Conservation (phyloP, 2,797 vertebrate genomes). For the Fundulus diaphanus region DNA sequence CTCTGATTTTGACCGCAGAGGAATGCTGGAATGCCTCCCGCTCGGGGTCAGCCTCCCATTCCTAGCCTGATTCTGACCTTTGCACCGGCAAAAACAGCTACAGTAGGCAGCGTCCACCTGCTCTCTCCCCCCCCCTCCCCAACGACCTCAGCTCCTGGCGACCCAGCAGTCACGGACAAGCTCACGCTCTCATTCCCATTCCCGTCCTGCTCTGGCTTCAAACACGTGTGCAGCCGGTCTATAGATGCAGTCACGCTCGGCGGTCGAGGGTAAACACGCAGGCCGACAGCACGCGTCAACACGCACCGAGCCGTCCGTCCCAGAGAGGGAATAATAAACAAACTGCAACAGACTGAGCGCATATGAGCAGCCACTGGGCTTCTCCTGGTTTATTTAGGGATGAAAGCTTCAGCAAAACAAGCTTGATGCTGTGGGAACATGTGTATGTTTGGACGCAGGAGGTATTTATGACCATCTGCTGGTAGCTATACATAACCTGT, state of each 20-base stretch:
- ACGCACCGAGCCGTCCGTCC: constrained; percentile 29
- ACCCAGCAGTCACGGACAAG: constrained; percentile 2
- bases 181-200: neutral
- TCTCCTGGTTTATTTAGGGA: constrained; percentile 23
- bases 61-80: constrained; percentile 70
- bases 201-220: constrained; percentile 1
- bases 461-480: constrained; percentile 38
- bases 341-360: neutral
- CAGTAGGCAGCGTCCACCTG: constrained; percentile 68
- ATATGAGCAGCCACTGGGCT: constrained; percentile 21
- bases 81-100: constrained; percentile 38
- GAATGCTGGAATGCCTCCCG: constrained; percentile 75
- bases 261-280: constrained; percentile 58
- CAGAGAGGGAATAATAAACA: constrained; percentile 30
- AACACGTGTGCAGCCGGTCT: constrained; percentile 9
- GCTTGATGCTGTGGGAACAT: neutral
- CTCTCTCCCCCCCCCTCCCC: constrained; percentile 66
- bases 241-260: constrained; percentile 49
- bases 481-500: constrained; percentile 24
- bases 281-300: constrained; percentile 67
- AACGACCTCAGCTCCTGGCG: constrained; percentile 45
- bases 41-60: constrained; percentile 64
- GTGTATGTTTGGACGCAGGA: constrained; percentile 6
- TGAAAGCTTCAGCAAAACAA: constrained; percentile 21
- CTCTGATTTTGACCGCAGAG: constrained; percentile 67